Base-by-base conservation (phyloP, 2,888 invertebrate species). In the Dendrolimus pini region DNA sequence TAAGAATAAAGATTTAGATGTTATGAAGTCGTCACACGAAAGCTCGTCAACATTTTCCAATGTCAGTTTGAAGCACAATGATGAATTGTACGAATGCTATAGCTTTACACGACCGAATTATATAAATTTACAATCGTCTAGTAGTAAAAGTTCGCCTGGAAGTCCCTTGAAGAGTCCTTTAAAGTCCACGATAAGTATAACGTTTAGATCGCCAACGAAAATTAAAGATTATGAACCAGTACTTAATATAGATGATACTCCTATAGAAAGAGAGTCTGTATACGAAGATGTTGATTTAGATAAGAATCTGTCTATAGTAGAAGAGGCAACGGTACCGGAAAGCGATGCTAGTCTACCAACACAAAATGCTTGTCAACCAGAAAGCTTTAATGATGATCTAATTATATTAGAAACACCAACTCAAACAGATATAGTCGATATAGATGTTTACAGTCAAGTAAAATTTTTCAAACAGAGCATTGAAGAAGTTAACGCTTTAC, bases 401-500 rank as follows among this genome's bases (percentile, higher is more conserved):
- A 90, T 92, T 0, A 82, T 93, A 52, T 66, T 93, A 61, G 93
- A 93, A 76, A 93, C 93, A 0, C 91, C 93, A 8, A 90, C 93
- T 63, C 92, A 93, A 64, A 72, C 77, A 0, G 70, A 75, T 55
- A 57, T 73, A 18, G 82, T 86, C 41, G 74, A 87, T 54, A 66
- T 87, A 2, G 92, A 92, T 57, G 93, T 95, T 0, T 96, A 96
- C 70, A 95, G 95, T 66, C 93, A 95, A 89, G 95, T 96, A 0
- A 95, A 95, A 68, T 94, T 95, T 74, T 94, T 95, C 67, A 91
- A 93, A 53, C 91, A 94, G 66, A 95, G 94, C 30, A 93, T 95
- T 53, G 93, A 94, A 54, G 95, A 95, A 80, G 94, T 95, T 0
- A 96, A 96, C 73, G 93, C 89, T 9, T 81, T 90, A 80, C 72